Evolutionary conservation across 1,140 invertebrate species (phyloP).

Genomic region (Heliconius congener): DNA sequence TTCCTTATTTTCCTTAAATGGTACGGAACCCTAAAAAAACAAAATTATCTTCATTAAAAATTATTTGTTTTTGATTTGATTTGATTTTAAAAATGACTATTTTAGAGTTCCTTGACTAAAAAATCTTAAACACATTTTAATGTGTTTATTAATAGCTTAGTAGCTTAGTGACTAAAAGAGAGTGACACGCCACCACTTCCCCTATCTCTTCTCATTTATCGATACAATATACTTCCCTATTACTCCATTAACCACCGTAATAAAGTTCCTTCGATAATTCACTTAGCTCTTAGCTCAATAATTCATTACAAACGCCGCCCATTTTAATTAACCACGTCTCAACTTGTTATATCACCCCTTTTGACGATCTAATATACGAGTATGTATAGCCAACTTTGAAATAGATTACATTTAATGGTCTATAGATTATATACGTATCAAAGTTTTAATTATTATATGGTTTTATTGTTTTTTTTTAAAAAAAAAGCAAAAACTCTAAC

Average conservation of each 20-base stretch:
- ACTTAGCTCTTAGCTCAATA: conserved; percentile 77
- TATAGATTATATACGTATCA: background rate
- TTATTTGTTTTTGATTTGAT: too few species aligned
- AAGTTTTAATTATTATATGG: background rate
- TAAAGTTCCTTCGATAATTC: conserved; percentile 78
- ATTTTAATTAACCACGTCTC: conserved; percentile 54
- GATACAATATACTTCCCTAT: conserved; percentile 31
- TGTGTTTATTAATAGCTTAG: too few species aligned
- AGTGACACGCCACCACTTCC: background rate
- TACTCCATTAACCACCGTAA: conserved; percentile 66
- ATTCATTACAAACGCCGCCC: conserved; percentile 67
- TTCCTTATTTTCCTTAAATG: too few species aligned
- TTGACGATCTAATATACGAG: background rate
- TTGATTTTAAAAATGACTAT: too few species aligned
- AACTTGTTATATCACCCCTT: conserved; percentile 20
- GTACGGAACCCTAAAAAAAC: too few species aligned
- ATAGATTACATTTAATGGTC: background rate
- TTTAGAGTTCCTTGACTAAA: too few species aligned
- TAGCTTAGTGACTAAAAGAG: background rate
- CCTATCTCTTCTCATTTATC: conserved; percentile 4
- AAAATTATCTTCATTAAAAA: too few species aligned
- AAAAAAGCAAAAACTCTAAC: too few species aligned
- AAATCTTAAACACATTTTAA: too few species aligned
- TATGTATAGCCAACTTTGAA: background rate
- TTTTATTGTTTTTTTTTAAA: background rate